phyloP scores from a whole-genome alignment of 2,888 invertebrate species.

The Tipula unca region DNA sequence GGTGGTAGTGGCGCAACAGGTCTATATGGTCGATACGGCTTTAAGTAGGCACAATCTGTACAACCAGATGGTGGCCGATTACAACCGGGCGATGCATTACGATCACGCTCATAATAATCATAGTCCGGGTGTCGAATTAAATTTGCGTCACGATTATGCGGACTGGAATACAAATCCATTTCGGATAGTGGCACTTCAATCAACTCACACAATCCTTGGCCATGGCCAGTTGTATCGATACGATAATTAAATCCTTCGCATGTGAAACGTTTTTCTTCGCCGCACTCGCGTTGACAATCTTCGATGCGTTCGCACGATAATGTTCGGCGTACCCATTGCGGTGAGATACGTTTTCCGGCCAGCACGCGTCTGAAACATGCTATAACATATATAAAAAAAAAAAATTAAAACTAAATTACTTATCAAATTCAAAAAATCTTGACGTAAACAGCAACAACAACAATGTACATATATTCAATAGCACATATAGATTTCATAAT shows the following conservation, averaged over 20 bases:
- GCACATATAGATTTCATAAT: not conserved
- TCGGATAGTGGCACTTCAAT: conserved; percentile 61
- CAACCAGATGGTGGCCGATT: conserved; percentile 33
- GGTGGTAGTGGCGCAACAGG: conserved; percentile 29
- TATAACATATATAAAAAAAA: conserved; percentile 38
- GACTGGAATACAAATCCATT: conserved; percentile 50
- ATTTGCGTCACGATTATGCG: conserved; percentile 45
- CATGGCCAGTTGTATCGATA: conserved; percentile 61
- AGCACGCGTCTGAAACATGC: conserved; percentile 72
- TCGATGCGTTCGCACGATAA: conserved; percentile 63
- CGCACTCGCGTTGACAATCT: conserved; percentile 68
- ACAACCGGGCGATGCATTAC: conserved; percentile 60
- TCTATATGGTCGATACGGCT: conserved; percentile 33
- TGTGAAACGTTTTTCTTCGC: conserved; percentile 60
- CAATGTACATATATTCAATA: not conserved
- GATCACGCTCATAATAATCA: conserved; percentile 71
- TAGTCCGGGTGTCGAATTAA: conserved; percentile 51
- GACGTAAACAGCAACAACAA: not conserved
- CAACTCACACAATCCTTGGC: conserved; percentile 69
- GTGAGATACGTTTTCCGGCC: conserved; percentile 61
- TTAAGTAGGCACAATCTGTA: conserved; percentile 36
- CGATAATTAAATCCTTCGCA: conserved; percentile 82
- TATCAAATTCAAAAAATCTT: not conserved
- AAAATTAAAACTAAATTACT: not conserved
- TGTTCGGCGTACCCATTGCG: conserved; percentile 59